These are phyloP conservation scores for Lutraria rhynchaena DNA, from an alignment of 1,140 invertebrate genomes.

Conservation along the genomic window DNA sequence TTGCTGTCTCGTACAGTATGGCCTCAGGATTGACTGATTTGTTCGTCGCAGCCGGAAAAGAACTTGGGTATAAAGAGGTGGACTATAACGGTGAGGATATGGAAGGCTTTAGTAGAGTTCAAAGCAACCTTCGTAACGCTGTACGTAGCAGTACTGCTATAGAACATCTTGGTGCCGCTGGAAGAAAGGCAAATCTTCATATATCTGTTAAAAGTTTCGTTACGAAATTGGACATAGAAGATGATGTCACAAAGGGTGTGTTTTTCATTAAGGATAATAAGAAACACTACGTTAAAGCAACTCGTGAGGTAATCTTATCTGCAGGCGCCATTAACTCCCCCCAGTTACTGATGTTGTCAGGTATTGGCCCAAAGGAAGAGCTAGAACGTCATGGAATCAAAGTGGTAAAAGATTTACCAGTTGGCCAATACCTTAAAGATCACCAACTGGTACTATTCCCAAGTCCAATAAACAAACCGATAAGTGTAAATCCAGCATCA, in stretches of 20 bases:
- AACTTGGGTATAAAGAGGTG: constrained; percentile 30
- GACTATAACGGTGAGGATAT: constrained; percentile 36
- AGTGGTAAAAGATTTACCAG: constrained; percentile 33
- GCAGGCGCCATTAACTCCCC: no score
- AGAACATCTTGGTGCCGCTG: constrained; percentile 69
- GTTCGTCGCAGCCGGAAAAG: constrained; percentile 27
- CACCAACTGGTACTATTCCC: constrained; percentile 11
- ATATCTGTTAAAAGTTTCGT: constrained; percentile 10
- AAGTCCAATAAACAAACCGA: constrained; percentile 7
- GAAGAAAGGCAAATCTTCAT: constrained; percentile 27
- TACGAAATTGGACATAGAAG: constrained; percentile 8
- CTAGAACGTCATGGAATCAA: constrained; percentile 20
- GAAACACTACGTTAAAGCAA: constrained; percentile 37
- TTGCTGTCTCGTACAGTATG: background rate
- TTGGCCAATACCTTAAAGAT: constrained; percentile 40
- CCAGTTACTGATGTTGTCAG: no score
- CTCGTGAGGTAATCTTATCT: constrained; percentile 78
- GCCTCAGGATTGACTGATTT: constrained; percentile 11
- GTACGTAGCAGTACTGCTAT: constrained; percentile 67
- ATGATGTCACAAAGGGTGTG: constrained; percentile 18
- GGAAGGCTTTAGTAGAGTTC: constrained; percentile 56
- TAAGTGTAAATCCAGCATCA: constrained; percentile 8
- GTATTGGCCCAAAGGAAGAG: constrained; percentile 86
- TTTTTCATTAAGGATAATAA: constrained; percentile 9
- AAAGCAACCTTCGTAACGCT: constrained; percentile 67